phyloP scores from a whole-genome alignment of 1,140 invertebrate genomes.

The Panagrolaimus sp. region DNA sequence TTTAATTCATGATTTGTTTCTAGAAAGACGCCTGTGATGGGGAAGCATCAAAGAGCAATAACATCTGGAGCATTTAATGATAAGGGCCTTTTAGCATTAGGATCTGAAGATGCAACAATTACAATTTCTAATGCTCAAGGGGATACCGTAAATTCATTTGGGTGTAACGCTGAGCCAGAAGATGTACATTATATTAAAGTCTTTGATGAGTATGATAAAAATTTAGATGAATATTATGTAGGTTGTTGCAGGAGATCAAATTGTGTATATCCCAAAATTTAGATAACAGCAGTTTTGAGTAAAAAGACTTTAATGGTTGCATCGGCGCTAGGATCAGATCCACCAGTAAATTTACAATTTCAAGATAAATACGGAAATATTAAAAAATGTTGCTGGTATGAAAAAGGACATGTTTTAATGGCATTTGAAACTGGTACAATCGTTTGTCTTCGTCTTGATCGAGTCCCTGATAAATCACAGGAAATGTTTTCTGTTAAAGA shows the following conservation, averaged over 20 bases:
- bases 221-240: constrained; percentile 33
- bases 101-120: constrained; percentile 82
- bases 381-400: constrained; percentile 65
- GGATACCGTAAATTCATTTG: constrained; percentile 78
- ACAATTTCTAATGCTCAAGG: constrained; percentile 62
- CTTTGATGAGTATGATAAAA: constrained; percentile 77
- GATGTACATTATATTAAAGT: constrained; percentile 76
- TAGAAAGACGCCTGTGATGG: constrained; percentile 79
- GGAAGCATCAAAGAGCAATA: constrained; percentile 88
- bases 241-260: neutral
- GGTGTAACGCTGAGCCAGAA: constrained; percentile 74
- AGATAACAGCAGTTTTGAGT: constrained; percentile 82
- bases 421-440: constrained; percentile 90
- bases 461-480: constrained; percentile 81
- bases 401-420: constrained; percentile 90
- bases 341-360: constrained; percentile 91
- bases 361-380: constrained; percentile 84
- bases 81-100: constrained; percentile 76
- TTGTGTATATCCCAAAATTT: constrained; percentile 43
- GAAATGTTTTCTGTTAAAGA: constrained; percentile 66
- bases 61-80: constrained; percentile 83
- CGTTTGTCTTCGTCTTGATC: constrained; percentile 80
- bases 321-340: constrained; percentile 71
- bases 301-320: constrained; percentile 83
- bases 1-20: neutral